phyloP scores from a whole-genome alignment of 23 tunicate species.

The Ascidia mentula region DNA sequence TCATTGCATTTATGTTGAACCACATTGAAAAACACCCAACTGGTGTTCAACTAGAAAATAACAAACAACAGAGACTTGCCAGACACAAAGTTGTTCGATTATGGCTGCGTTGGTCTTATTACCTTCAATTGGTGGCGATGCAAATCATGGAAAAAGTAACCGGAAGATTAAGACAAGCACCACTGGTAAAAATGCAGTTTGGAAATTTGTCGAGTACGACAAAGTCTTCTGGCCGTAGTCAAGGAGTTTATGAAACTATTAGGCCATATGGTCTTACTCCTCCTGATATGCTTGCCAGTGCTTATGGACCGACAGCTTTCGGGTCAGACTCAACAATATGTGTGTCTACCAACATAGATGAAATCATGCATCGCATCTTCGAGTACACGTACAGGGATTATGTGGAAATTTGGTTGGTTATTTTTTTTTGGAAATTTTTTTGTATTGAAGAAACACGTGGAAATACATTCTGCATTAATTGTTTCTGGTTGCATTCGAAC shows the following conservation, averaged over 20 bases:
- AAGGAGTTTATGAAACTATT: conserved; percentile 40
- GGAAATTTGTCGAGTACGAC: neutral
- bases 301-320: conserved; percentile 57
- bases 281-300: conserved; percentile 48
- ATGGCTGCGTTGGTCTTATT: neutral
- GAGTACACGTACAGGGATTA: conserved; percentile 90
- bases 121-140: neutral
- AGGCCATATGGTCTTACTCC: conserved; percentile 73
- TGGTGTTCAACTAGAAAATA: neutral
- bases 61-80: neutral
- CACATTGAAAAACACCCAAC: conserved; percentile 2
- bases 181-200: neutral
- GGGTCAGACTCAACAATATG: conserved; percentile 32
- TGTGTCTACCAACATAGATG: conserved; percentile 67
- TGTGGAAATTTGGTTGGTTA: conserved; percentile 82
- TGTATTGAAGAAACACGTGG: no score
- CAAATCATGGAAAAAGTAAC: neutral
- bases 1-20: neutral
- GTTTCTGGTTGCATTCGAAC: no score
- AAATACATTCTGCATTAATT: no score
- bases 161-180: neutral
- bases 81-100: neutral
- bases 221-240: neutral
- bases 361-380: conserved; percentile 62
- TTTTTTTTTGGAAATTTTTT: neutral